phyloP scores from a whole-genome alignment of 2,113 vertebrate species.

The Machaerirhynchus nigripectus region DNA sequence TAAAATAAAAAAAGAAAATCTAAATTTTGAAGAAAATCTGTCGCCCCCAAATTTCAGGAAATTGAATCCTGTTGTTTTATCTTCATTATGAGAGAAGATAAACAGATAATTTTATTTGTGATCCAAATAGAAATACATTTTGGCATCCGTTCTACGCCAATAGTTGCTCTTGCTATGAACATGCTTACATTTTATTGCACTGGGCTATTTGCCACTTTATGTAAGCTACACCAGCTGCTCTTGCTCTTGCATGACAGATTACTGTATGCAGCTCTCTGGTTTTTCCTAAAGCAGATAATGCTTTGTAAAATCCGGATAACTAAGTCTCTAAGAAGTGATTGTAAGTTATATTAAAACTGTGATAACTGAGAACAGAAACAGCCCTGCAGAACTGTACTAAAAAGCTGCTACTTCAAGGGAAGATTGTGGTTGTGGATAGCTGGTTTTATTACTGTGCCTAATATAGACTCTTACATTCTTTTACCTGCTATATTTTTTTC shows the following conservation, averaged over 20 bases:
- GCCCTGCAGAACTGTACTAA: neutral
- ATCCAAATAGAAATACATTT: conserved; percentile 38
- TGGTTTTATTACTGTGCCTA: neutral
- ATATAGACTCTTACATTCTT: neutral
- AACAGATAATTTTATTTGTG: neutral
- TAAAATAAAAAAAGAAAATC: neutral
- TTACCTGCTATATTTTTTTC: neutral
- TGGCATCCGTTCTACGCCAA: conserved; percentile 23
- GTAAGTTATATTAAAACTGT: conserved; percentile 36
- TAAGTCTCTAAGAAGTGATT: conserved; percentile 25
- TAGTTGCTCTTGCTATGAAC: conserved; percentile 44
- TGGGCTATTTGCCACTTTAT: conserved; percentile 58
- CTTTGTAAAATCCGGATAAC: conserved; percentile 47
- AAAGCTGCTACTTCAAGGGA: neutral
- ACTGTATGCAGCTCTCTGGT: conserved; percentile 35
- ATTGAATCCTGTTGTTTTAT: neutral
- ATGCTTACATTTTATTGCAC: conserved; percentile 35
- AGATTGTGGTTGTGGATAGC: neutral
- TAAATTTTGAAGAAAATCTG: neutral
- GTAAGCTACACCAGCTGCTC: conserved; percentile 62
- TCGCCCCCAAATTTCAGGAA: neutral
- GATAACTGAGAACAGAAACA: neutral
- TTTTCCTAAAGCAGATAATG: conserved; percentile 44
- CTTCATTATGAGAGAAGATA: neutral
- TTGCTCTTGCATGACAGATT: conserved; percentile 49